A percentile compares a stretch with the other conserved stretches of the same genome.
Conservation (phyloP, 2,797 vertebrate genomes). For the Alcedo quadribrachys region DNA sequence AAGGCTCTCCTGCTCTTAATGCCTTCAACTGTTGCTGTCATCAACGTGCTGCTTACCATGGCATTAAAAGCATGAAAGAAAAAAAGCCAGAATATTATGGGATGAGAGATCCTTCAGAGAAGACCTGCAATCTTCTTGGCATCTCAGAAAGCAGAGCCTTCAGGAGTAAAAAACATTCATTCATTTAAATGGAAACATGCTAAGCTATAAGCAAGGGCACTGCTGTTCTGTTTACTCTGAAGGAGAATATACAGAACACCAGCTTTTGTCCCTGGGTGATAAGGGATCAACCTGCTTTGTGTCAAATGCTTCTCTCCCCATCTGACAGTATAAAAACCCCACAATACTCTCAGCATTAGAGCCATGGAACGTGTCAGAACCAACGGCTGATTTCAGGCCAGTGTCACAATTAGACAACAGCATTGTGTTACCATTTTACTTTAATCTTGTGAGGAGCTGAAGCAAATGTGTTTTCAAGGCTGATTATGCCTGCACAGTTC, state of each 20-base stretch:
- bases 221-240: neutral
- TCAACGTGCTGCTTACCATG: neutral
- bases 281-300: neutral
- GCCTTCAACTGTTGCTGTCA: neutral
- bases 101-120: neutral
- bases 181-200: neutral
- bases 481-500: neutral
- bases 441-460: neutral
- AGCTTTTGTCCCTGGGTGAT: neutral
- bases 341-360: neutral
- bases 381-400: neutral
- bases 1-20: neutral
- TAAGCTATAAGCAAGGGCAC: neutral
- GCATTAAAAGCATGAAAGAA: neutral
- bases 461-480: neutral
- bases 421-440: neutral
- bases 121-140: neutral
- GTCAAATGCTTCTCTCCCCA: neutral
- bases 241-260: neutral
- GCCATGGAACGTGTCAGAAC: neutral
- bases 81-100: neutral
- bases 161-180: neutral
- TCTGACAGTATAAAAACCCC: neutral
- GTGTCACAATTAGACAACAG: neutral
- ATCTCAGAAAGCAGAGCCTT: neutral